Evolutionary conservation across 2,797 vertebrate species (phyloP).

Genomic region (Garrulus glandarius): DNA sequence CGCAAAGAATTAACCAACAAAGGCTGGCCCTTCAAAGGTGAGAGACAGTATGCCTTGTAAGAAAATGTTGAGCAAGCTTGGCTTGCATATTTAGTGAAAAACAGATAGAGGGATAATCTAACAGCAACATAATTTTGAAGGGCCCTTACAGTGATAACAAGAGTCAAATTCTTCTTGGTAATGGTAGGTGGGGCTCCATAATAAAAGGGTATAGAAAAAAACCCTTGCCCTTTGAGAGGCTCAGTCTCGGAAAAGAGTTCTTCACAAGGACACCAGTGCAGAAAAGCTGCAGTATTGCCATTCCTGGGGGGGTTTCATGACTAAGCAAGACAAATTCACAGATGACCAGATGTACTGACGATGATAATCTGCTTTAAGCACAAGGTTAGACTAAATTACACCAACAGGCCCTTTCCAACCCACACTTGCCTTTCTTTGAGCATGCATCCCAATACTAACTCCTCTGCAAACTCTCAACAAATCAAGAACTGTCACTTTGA

Average conservation of each 20-base stretch:
- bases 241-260: background rate
- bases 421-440: background rate
- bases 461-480: background rate
- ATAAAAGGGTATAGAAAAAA: background rate
- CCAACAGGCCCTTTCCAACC: background rate
- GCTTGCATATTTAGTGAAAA: background rate
- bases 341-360: background rate
- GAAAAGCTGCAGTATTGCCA: background rate
- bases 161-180: background rate
- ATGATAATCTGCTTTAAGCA: background rate
- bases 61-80: background rate
- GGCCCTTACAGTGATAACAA: background rate
- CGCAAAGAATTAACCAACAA: background rate
- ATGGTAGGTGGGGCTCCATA: background rate
- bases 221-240: background rate
- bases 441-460: background rate
- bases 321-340: background rate
- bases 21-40: background rate
- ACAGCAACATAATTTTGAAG: background rate
- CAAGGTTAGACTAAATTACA: background rate
- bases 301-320: background rate
- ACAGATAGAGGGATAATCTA: background rate
- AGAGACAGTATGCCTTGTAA: background rate
- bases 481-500: background rate
- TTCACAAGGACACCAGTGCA: background rate